These are phyloP conservation scores for Eristalis pertinax DNA, from an alignment of 2,888 invertebrate species.

Conservation along the genomic window DNA sequence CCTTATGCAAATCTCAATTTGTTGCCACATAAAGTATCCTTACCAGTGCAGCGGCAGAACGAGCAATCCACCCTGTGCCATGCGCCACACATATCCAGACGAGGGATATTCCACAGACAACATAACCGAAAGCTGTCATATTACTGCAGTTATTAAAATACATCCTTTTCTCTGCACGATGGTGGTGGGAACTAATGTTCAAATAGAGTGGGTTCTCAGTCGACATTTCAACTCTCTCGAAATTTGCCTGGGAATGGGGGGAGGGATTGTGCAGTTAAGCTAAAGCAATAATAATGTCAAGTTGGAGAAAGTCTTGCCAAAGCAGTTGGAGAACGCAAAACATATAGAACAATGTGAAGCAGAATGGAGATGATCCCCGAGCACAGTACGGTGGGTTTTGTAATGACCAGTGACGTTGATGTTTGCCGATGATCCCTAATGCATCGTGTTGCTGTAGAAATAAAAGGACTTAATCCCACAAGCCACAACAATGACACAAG, in stretches of 20 bases:
- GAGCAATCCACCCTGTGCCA: not conserved
- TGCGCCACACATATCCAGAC: not conserved
- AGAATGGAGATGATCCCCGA: not conserved
- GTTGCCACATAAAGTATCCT: not conserved
- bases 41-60: not conserved
- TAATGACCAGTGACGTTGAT: not conserved
- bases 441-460: not conserved
- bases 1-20: not conserved
- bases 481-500: not conserved
- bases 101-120: not conserved
- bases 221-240: conserved; percentile 8
- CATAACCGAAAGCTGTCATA: conserved; percentile 3
- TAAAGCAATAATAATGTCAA: not conserved
- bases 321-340: not conserved
- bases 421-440: no score
- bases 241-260: not conserved
- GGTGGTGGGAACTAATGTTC: conserved; percentile 28
- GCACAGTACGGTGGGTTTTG: not conserved
- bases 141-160: conserved; percentile 38
- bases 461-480: not conserved
- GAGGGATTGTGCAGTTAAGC: not conserved
- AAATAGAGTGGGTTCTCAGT: conserved; percentile 17
- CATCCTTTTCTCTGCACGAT: not conserved
- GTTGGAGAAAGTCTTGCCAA: not conserved
- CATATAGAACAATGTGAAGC: not conserved